A percentile compares a stretch with the other conserved stretches of the same genome.
These are phyloP conservation scores for Coreoperca whiteheadi DNA, from an alignment of 2,113 vertebrate species.

Conservation along the genomic window DNA sequence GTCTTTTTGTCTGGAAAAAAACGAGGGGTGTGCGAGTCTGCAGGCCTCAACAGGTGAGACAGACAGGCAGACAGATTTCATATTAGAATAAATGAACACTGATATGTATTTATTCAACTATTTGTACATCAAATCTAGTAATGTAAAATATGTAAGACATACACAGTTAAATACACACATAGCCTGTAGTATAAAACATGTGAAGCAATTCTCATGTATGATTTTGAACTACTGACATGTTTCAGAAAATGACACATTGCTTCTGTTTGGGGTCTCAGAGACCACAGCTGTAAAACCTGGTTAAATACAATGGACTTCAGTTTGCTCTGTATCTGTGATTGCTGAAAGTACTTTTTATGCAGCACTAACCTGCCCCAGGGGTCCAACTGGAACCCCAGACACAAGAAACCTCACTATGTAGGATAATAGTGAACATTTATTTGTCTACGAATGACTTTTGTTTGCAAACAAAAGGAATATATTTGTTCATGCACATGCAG, in stretches of 20 bases:
- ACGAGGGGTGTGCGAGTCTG: slow-evolving; percentile 7
- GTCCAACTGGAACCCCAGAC: background rate
- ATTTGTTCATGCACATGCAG: background rate
- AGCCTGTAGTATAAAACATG: too few species aligned
- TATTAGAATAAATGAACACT: background rate
- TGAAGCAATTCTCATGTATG: too few species aligned
- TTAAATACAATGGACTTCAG: background rate
- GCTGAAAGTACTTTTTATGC: background rate
- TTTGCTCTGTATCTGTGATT: background rate
- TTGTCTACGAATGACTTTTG: background rate
- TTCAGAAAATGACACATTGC: background rate
- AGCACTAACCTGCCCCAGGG: background rate
- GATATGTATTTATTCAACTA: background rate
- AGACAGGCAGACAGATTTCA: background rate
- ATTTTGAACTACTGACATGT: background rate
- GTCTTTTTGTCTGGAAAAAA: slow-evolving; percentile 33
- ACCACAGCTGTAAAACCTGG: background rate
- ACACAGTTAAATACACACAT: background rate
- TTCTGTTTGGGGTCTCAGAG: background rate
- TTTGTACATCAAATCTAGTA: background rate
- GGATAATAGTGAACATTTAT: too few species aligned
- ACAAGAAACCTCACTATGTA: background rate
- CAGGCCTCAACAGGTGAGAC: slow-evolving; percentile 65
- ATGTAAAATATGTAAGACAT: background rate
- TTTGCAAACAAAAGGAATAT: background rate